Base-by-base conservation (phyloP, 2,888 invertebrate genomes). In the Parnassius glacialis region DNA sequence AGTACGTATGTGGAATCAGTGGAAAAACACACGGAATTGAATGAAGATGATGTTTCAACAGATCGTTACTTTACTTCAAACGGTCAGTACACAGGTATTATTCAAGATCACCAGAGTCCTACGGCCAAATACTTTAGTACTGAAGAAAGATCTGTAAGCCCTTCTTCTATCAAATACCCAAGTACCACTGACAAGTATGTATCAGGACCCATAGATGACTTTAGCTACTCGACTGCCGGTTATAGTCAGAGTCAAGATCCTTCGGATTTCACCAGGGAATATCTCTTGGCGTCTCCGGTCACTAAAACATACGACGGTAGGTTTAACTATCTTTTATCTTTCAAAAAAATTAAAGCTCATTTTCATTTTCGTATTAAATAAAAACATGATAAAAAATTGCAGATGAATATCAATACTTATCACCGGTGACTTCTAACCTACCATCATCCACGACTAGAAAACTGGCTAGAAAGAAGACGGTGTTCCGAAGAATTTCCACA, bases 341-440 rank as follows among this genome's bases (percentile, higher is more conserved):
- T 45, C 3, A 9, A 43, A 11, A 43, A 11, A 11, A 43, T 11
- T 34, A 7, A 34, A 20, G 1, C 0, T 34, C 34, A 11, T 10
- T 43, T 43, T 10, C 43, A 3, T 2, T 50, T 50, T 16, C 7
- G 16, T 16, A 50, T n/a, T 5, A 20, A 50, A 45, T 45, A 11
- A 12, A 45, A 45, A n/a, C 12, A 55, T 55, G 9, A 41, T 52
- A 44, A 44, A 42, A 47, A 20, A 48, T 76, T 76, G 58, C 81
- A 91, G 91, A 86, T 25, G 85, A 90, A 78, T 90, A 87, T 72
- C 90, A 90, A 79, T 90, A 90, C 72, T 69, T 90, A 11, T 83
- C 87, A 58, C 83, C 90, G 10, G 67, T 74, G 48, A 90, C 90
- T 0, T 81, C 86, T 12, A 85, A 84, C 16, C 79, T 79, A 66